phyloP scores from a whole-genome alignment of 2,113 vertebrate species.

The Stigmatopora nigra region DNA sequence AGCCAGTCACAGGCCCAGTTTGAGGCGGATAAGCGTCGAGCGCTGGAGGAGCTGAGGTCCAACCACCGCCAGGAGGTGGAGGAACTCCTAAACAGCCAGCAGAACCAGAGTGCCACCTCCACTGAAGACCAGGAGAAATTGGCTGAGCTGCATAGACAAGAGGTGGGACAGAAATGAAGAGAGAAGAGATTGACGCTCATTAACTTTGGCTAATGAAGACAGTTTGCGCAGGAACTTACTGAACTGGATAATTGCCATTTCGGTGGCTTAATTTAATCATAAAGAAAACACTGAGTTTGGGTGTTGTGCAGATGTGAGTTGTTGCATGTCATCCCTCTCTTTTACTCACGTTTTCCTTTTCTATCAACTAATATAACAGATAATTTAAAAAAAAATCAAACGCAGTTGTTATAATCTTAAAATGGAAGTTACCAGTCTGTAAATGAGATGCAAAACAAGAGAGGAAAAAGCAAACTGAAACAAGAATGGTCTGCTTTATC shows the following conservation, averaged over 20 bases:
- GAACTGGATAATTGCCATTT: slow-evolving; percentile 26
- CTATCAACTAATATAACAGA: slow-evolving; percentile 15
- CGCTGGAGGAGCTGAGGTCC: slow-evolving; percentile 80
- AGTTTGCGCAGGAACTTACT: slow-evolving; percentile 21
- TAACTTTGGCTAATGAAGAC: slow-evolving; percentile 8
- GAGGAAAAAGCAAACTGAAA: not conserved
- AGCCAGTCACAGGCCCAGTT: slow-evolving; percentile 85
- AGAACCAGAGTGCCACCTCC: slow-evolving; percentile 78
- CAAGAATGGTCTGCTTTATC: not conserved
- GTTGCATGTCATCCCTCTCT: slow-evolving; percentile 54
- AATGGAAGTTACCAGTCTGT: not conserved
- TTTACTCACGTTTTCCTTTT: slow-evolving; percentile 46
- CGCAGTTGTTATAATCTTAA: no score
- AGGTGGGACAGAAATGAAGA: slow-evolving; percentile 57
- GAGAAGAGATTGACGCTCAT: slow-evolving; percentile 43
- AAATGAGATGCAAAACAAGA: not conserved
- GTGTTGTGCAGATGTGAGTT: slow-evolving; percentile 15
- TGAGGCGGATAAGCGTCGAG: slow-evolving; percentile 83
- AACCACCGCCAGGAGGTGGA: slow-evolving; percentile 83
- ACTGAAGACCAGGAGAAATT: slow-evolving; percentile 82
- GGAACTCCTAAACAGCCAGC: slow-evolving; percentile 83
- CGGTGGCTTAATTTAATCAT: slow-evolving; percentile 9
- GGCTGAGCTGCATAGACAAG: slow-evolving; percentile 77
- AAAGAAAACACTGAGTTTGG: slow-evolving; percentile 2
- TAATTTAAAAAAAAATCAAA: not conserved